Percentiles rank a stretch among this genome's conserved stretches.
Evolutionary conservation across 2,888 invertebrate species (phyloP).

Genomic region (Drosophila siamana): DNA sequence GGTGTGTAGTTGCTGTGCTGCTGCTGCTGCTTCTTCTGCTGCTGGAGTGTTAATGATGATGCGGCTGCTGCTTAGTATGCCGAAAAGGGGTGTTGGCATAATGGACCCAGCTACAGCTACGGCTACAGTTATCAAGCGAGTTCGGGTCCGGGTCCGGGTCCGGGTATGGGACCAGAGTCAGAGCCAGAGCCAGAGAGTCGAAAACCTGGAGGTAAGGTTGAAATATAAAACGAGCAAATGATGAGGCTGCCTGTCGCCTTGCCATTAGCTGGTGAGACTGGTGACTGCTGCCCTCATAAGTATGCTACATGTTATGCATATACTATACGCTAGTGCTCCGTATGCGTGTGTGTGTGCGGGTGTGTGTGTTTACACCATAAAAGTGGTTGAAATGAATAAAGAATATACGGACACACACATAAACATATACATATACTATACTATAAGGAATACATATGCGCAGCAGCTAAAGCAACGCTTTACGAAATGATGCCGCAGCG

Average conservation of each 20-base stretch:
- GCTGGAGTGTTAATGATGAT: slow-evolving; percentile 76
- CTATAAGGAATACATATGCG: slow-evolving; percentile 1
- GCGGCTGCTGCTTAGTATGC: slow-evolving; percentile 68
- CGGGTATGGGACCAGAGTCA: slow-evolving; percentile 10
- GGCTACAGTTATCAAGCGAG: slow-evolving; percentile 44
- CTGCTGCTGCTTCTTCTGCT: slow-evolving; percentile 36
- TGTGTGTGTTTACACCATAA: slow-evolving; percentile 24
- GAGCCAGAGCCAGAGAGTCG: slow-evolving; percentile 7
- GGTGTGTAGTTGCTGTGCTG: slow-evolving; percentile 54
- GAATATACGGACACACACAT: slow-evolving; percentile 9
- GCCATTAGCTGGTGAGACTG: slow-evolving; percentile 41
- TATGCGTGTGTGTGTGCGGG: slow-evolving; percentile 6
- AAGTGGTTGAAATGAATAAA: slow-evolving; percentile 17
- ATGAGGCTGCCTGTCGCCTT: slow-evolving; percentile 54
- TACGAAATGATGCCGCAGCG: background rate
- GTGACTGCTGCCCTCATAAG: slow-evolving; percentile 44
- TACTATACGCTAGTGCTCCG: slow-evolving; percentile 27
- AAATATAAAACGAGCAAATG: slow-evolving; percentile 75
- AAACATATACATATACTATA: background rate
- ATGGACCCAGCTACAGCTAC: slow-evolving; percentile 46
- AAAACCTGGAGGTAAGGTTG: slow-evolving; percentile 38
- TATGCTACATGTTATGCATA: slow-evolving; percentile 57
- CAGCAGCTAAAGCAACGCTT: background rate
- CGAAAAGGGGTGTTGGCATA: slow-evolving; percentile 53
- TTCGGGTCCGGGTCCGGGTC: slow-evolving; percentile 2